Base-by-base conservation (phyloP, 1,140 invertebrate species). In the Microplitis demolitor region DNA sequence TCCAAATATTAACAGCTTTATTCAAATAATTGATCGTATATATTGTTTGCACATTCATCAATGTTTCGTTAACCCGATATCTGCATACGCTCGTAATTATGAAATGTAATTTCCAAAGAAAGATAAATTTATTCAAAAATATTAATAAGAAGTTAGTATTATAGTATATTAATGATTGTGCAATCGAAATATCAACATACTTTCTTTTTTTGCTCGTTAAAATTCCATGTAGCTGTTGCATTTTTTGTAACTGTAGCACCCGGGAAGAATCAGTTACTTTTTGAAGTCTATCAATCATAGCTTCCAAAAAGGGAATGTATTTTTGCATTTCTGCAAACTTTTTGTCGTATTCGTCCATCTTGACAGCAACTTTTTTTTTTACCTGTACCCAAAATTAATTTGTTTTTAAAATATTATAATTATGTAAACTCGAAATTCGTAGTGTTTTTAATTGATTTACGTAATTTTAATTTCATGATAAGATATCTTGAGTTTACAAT, bases 251-350 rank as follows among this genome's bases (percentile, higher is more conserved):
- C 69, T 92, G 90, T 3, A 87, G 85, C 76, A 90, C 88, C 16
- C 89, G 82, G 53, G 88, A 88, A 71, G 88, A 90, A 34, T 85
- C 80, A 72, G 79, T 87, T 2, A 87, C 86, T 69, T 83, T 88
- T 74, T 90, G 89, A 66, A 91, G 81, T 73, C 88, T 88, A 68
- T 85, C 85, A 71, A 92, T 91, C 88, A 92, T 91, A 67, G 82
- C 88, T 78, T 91, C 89, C 79, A 92, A 80, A 79, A 91, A 91
- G 31, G 91, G 91, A 78, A 91, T 89, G 80, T 91, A 91, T 67
- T 89, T 88, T 84, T 91, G 90, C 88, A 92, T 90, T 76, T 90
- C 89, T 69, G 88, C 86, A 74, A 92, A 88, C 78, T 91, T 91
- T 37, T 80, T 85, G 61, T 90, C 87, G 84, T 91, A 91, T 50